Base-by-base conservation (phyloP, 2,797 vertebrate genomes). In the Sarcophilus harrisii region DNA sequence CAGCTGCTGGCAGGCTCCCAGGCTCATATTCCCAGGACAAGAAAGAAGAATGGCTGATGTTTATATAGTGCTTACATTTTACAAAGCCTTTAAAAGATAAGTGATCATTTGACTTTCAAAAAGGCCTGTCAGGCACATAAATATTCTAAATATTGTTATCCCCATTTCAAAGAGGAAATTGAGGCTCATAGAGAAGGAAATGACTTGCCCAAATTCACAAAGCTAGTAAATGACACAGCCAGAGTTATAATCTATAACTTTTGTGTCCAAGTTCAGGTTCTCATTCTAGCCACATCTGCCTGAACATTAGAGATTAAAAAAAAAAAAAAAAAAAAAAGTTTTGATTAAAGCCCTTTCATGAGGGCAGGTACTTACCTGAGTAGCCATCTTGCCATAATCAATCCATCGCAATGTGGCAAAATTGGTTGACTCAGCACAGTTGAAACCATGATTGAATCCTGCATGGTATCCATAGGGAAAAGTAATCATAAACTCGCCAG, bases 381-480 rank as follows among this genome's bases (percentile, higher is more conserved):
- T 99, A 32, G 99, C 99, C 99, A 99, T 99, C 97, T 99, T 99
- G 58, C 99, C 99, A 0, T 99, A 99, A 97, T 99, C 99, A 0
- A 99, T 99, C 99, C 99, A 99, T 87, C 99, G 99, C 94, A 99
- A 98, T 0, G 99, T 99, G 96, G 99, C 99, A 0, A 99, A 99
- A 98, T 99, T 99, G 93, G 99, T 99, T 29, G 99, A 99, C 96
- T 99, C 99, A 0, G 99, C 99, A 0, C 99, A 99, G 98, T 99
- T 99, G 99, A 99, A 99, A 66, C 99, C 99, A 0, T 99, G 99
- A 87, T 99, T 99, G 98, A 99, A 99, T 66, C 99, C 99, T 0
- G 99, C 99, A 0, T 99, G 99, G 98, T 99, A 99, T 58, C 99
- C 99, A 0, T 99, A 99, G 1, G 99, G 99, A 94, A 99, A 99